Percentiles rank a stretch among this genome's conserved stretches.
Evolutionary conservation across 2,888 invertebrate species (phyloP).

Genomic region (Xanthia icteritia): DNA sequence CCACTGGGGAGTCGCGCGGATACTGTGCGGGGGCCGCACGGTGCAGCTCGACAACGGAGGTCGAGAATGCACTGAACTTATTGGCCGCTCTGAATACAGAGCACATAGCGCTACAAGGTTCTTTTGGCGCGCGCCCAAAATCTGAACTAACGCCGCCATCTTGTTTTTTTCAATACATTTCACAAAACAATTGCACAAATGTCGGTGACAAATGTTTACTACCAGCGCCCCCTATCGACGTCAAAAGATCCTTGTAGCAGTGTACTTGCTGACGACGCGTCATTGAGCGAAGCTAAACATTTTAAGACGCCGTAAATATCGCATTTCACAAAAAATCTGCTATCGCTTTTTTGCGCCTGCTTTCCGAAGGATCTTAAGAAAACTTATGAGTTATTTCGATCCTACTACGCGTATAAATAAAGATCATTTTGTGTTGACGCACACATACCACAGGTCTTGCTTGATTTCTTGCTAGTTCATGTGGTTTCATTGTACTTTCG

Average conservation of each 20-base stretch:
- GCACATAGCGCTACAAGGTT: not conserved
- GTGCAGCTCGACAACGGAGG: not conserved
- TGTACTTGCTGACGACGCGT: no score
- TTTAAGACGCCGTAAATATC: not conserved
- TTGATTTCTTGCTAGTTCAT: not conserved
- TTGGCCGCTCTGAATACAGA: slow-evolving; percentile 10
- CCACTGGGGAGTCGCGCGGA: slow-evolving; percentile 17
- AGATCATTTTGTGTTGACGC: not conserved
- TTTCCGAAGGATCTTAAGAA: not conserved
- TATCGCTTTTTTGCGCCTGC: not conserved
- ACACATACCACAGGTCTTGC: not conserved
- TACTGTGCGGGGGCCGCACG: not conserved
- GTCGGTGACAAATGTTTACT: no score
- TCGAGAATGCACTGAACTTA: not conserved
- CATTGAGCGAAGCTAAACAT: not conserved
- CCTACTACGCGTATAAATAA: not conserved
- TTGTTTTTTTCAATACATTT: not conserved
- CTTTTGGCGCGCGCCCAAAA: not conserved
- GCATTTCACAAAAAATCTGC: not conserved
- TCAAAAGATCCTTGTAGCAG: not conserved
- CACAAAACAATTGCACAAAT: no score
- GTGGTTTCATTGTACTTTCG: not conserved
- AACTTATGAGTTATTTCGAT: not conserved
- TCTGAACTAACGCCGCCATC: not conserved
- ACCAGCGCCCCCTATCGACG: no score